These are phyloP conservation scores for Elachura formosa DNA, from an alignment of 2,113 vertebrate genomes.

Conservation along the genomic window DNA sequence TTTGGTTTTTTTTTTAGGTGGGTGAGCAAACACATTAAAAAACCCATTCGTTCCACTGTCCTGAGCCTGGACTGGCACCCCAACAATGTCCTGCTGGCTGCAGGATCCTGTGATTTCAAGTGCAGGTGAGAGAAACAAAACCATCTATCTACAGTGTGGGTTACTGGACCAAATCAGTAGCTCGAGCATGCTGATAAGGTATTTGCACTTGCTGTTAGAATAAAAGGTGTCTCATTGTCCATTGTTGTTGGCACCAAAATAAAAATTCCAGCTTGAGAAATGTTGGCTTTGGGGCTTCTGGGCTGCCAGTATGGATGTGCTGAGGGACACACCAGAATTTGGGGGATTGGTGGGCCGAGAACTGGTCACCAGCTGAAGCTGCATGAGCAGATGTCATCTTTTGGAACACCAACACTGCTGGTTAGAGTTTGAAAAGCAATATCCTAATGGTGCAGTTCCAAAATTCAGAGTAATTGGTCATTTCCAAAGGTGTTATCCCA, in stretches of 20 bases:
- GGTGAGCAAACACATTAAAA: constrained; percentile 99
- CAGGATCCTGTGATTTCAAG: constrained; percentile 98
- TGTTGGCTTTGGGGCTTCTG: neutral
- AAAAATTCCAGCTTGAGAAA: neutral
- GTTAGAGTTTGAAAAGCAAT: neutral
- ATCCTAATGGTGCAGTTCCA: neutral
- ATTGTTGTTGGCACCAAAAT: neutral
- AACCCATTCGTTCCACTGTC: constrained; percentile 95
- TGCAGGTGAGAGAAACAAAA: constrained; percentile 82
- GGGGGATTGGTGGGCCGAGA: neutral
- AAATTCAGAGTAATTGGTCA: neutral
- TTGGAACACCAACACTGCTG: neutral
- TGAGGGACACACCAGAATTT: neutral
- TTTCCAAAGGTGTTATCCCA: neutral
- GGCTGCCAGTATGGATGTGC: neutral
- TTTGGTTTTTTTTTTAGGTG: constrained; percentile 75
- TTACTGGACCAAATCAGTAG: neutral
- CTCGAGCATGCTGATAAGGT: neutral
- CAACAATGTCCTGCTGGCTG: constrained; percentile 95
- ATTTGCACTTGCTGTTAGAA: neutral
- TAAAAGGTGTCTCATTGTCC: neutral
- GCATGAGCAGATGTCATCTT: neutral
- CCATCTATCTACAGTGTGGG: neutral
- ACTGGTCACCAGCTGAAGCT: neutral
- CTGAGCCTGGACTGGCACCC: constrained; percentile 99